Conservation (phyloP, 2,113 vertebrate genomes). For the Epinephelus lanceolatus region DNA sequence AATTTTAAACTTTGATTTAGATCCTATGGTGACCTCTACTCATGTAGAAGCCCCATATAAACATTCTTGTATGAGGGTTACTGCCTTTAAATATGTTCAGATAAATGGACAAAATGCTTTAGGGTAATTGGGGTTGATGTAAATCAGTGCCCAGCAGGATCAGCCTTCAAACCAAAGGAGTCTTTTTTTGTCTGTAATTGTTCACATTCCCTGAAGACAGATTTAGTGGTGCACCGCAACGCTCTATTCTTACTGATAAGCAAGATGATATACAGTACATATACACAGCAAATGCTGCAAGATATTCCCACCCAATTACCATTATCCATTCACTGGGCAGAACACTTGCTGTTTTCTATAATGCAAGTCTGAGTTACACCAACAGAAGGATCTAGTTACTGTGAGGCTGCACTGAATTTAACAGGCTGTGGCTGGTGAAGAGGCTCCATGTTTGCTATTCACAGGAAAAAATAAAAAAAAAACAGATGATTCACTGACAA, state of each 20-base stretch:
- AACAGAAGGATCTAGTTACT: not conserved
- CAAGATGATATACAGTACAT: not conserved
- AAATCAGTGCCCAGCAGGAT: not conserved
- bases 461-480: not conserved
- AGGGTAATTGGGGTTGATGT: not conserved
- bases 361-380: not conserved
- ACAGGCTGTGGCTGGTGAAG: not conserved
- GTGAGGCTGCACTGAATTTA: not conserved
- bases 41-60: not conserved
- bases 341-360: not conserved
- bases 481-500: conserved; percentile 3
- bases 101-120: not conserved
- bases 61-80: not conserved
- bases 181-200: not conserved
- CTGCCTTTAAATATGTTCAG: conserved; percentile 4
- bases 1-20: not conserved
- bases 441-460: conserved; percentile 14
- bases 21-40: not conserved
- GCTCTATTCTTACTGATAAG: not conserved
- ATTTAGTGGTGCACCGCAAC: not conserved
- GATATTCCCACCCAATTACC: not conserved
- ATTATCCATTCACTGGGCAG: not conserved
- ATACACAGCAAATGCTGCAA: not conserved
- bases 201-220: not conserved
- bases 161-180: not conserved